These are phyloP conservation scores for Hylaea fasciaria DNA, from an alignment of 2,888 invertebrate species.

Conservation along the genomic window DNA sequence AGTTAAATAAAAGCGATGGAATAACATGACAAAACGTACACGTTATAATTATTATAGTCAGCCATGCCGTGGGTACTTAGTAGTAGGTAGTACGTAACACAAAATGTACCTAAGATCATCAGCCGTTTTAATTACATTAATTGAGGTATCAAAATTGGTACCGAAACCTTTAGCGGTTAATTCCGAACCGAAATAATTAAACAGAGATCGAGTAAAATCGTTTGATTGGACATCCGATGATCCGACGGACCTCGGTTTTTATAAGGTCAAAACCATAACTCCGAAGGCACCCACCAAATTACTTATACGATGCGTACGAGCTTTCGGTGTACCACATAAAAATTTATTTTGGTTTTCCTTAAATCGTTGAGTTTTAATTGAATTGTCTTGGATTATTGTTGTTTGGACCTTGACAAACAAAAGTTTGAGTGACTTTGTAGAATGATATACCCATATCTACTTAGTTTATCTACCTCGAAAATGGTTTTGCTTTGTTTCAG, in stretches of 20 bases:
- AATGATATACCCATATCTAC: not conserved
- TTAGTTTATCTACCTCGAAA: not conserved
- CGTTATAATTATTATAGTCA: too few species aligned
- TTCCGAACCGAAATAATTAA: constrained; percentile 41
- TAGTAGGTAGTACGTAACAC: too few species aligned
- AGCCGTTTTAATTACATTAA: constrained; percentile 33
- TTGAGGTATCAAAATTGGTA: constrained; percentile 36
- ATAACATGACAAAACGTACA: too few species aligned
- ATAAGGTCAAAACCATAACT: constrained; percentile 56
- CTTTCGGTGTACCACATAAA: constrained; percentile 36
- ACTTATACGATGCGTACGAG: constrained; percentile 40
- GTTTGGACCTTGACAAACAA: constrained; percentile 22
- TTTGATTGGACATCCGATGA: constrained; percentile 65
- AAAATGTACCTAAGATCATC: not conserved
- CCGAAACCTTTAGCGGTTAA: constrained; percentile 38
- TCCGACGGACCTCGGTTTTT: constrained; percentile 56
- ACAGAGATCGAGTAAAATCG: constrained; percentile 53
- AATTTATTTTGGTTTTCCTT: constrained; percentile 40
- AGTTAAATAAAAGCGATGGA: too few species aligned
- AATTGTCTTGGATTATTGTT: constrained; percentile 16
- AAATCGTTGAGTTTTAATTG: constrained; percentile 19
- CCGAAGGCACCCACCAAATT: constrained; percentile 58
- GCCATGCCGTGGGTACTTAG: too few species aligned
- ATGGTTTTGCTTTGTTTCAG: too few species aligned
- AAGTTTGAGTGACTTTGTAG: constrained; percentile 1